Evolutionary conservation across 2,797 vertebrate genomes (phyloP).

Genomic region (Helostoma temminkii): DNA sequence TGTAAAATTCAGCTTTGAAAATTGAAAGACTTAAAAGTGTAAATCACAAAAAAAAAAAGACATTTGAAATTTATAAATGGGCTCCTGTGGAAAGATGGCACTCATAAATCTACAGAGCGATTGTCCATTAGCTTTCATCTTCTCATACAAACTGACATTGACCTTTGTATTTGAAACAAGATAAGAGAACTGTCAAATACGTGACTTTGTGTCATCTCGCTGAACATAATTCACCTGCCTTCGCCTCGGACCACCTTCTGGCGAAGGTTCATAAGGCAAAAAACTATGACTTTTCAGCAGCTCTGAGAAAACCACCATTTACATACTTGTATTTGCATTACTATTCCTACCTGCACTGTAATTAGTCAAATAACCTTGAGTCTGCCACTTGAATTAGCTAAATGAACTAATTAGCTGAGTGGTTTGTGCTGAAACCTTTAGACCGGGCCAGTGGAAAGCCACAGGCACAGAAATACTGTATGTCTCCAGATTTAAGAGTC

Average conservation of each 20-base stretch:
- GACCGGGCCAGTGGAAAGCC: slow-evolving; percentile 21
- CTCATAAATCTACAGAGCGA: slow-evolving; percentile 5
- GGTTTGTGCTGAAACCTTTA: slow-evolving; percentile 56
- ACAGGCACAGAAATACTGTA: slow-evolving; percentile 22
- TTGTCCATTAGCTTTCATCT: slow-evolving; percentile 33
- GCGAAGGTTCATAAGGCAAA: slow-evolving; percentile 26
- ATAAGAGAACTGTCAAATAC: slow-evolving; percentile 14
- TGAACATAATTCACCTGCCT: slow-evolving; percentile 28
- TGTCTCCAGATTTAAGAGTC: slow-evolving; percentile 29
- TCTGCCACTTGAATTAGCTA: slow-evolving; percentile 68
- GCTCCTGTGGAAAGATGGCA: not conserved
- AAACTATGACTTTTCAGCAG: slow-evolving; percentile 55
- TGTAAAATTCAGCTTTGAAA: not conserved
- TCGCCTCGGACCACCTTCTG: slow-evolving; percentile 21
- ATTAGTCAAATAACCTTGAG: slow-evolving; percentile 80
- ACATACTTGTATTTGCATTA: slow-evolving; percentile 66
- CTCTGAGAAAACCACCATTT: slow-evolving; percentile 35
- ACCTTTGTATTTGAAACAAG: slow-evolving; percentile 41
- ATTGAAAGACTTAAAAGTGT: not conserved
- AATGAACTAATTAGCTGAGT: slow-evolving; percentile 76
- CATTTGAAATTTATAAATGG: slow-evolving; percentile 4
- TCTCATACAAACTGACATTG: slow-evolving; percentile 30
- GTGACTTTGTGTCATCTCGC: slow-evolving; percentile 26
- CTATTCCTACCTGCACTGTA: slow-evolving; percentile 65
- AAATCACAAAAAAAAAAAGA: not conserved